These are phyloP conservation scores for Saccopteryx leptura DNA, from an alignment of 2,113 vertebrate genomes.

Conservation along the genomic window DNA sequence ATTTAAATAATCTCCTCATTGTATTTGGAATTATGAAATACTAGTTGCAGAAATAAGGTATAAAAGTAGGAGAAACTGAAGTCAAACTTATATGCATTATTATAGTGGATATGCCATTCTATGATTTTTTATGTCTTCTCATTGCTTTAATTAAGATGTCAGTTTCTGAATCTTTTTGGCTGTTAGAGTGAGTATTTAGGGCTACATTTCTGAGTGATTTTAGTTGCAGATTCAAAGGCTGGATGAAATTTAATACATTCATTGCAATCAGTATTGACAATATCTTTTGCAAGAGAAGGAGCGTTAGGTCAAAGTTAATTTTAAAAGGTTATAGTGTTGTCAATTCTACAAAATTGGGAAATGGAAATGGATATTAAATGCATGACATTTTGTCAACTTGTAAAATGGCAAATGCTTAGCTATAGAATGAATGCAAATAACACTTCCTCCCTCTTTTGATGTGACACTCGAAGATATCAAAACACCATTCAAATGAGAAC, in stretches of 20 bases:
- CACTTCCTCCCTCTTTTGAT: not conserved
- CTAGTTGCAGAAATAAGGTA: not conserved
- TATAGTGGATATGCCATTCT: not conserved
- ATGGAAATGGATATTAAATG: slow-evolving; percentile 63
- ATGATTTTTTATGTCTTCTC: slow-evolving; percentile 65
- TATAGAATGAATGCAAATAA: slow-evolving; percentile 56
- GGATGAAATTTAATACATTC: slow-evolving; percentile 14
- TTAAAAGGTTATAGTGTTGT: slow-evolving; percentile 44
- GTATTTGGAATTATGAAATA: not conserved
- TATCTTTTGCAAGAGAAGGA: slow-evolving; percentile 52
- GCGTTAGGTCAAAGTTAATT: slow-evolving; percentile 38
- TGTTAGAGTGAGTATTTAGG: slow-evolving; percentile 56
- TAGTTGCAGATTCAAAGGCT: slow-evolving; percentile 36
- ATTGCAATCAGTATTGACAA: not conserved
- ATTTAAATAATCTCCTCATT: not conserved
- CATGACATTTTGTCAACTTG: slow-evolving; percentile 57
- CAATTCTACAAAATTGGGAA: slow-evolving; percentile 49
- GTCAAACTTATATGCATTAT: not conserved
- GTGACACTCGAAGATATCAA: not conserved
- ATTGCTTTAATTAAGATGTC: slow-evolving; percentile 84
- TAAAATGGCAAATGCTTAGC: slow-evolving; percentile 63
- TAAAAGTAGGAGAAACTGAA: not conserved
- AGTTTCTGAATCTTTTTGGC: slow-evolving; percentile 72
- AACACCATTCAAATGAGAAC: slow-evolving; percentile 47
- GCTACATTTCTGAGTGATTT: slow-evolving; percentile 49